Evolutionary conservation across 2,888 invertebrate species (phyloP).

Genomic region (Eledone cirrhosa): DNA sequence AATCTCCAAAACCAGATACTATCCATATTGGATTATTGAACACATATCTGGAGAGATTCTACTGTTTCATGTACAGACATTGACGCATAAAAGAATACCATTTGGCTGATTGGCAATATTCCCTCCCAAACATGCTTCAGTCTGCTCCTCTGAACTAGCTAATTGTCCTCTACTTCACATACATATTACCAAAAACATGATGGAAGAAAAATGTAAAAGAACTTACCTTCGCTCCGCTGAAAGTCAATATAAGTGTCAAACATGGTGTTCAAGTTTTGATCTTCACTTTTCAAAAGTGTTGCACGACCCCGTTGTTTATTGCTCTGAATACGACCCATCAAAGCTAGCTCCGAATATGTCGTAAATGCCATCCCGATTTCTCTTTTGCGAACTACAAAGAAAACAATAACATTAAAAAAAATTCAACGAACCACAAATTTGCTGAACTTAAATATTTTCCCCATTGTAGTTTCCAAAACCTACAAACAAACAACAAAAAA

Average conservation of each 20-base stretch:
- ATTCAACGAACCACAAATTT: not conserved
- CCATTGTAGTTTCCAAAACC: not conserved
- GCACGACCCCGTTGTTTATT: constrained; percentile 11
- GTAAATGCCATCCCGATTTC: constrained; percentile 6
- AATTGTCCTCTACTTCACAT: too few species aligned
- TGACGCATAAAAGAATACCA: too few species aligned
- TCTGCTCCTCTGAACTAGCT: too few species aligned
- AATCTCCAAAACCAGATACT: too few species aligned
- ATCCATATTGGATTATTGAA: too few species aligned
- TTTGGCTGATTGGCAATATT: too few species aligned
- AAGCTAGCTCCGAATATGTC: not conserved
- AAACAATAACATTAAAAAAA: not conserved
- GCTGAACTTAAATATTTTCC: not conserved
- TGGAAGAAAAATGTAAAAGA: not conserved
- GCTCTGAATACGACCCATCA: not conserved
- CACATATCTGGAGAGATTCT: too few species aligned
- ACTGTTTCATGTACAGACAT: too few species aligned
- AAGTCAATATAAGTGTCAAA: constrained; percentile 26
- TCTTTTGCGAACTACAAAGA: constrained; percentile 22
- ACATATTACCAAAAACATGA: too few species aligned
- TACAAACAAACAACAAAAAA: too few species aligned
- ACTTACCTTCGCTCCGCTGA: constrained; percentile 12
- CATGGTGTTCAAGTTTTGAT: constrained; percentile 3
- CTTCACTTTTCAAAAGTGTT: constrained; percentile 1
- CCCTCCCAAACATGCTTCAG: too few species aligned